Base-by-base conservation (phyloP, 2,113 vertebrate genomes). In the Caranx ignobilis region DNA sequence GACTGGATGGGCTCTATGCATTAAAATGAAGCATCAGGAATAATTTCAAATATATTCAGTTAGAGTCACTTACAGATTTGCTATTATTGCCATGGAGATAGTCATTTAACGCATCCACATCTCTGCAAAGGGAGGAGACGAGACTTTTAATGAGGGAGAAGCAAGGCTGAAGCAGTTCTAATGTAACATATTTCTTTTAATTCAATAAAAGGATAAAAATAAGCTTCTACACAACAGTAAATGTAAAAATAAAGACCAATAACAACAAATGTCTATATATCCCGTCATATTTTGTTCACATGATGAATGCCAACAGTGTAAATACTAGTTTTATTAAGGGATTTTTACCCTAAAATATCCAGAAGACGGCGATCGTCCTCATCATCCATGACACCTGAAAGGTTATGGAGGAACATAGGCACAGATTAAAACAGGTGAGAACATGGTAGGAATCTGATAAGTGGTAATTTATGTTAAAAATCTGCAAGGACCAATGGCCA, bases 331-430 rank as follows among this genome's bases (percentile, higher is more conserved):
- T 56, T 21, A 72, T 54, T 4, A 50, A 18, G 8, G 11, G 34
- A 5, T 35, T 55, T 96, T 97, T 96, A 99, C 98, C 98, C 98
- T 94, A 99, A 98, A 95, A 99, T 96, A 97, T 99, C 98, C 94
- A 99, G 97, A 97, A 99, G 97, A 96, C 95, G 97, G 93, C 97
- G 97, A 92, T 98, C 98, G 84, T 99, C 98, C 55, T 98, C 98
- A 98, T 99, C 98, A 95, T 99, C 98, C 98, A 99, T 99, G 96
- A 98, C 98, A 99, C 96, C 98, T 99, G 89, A 9, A 92, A 69
- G 81, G 80, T 71, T 92, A 85, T 18, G 74, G 31, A 72, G 57
- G 39, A 48, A 83, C 11, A 65, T 8, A 4, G 18, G 59, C 41
- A 66, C 2, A 57, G 19, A 67, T 41, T 41, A 35, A 37, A 60